These are phyloP conservation scores for Abramis brama DNA, from an alignment of 2,113 vertebrate species.

Conservation along the genomic window DNA sequence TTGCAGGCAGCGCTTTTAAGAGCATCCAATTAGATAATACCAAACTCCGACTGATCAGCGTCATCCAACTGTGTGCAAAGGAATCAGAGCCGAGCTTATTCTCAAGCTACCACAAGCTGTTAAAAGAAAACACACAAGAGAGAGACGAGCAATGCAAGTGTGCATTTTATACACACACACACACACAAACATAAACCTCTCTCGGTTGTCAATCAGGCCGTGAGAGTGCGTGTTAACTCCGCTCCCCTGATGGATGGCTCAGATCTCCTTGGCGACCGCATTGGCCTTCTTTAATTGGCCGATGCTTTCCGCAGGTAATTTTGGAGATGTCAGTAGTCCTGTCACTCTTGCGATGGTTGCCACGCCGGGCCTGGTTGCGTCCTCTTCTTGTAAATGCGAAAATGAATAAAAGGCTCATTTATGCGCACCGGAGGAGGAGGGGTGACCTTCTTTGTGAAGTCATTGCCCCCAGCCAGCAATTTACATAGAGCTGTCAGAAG, in stretches of 20 bases:
- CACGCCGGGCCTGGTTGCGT: slow-evolving; percentile 34
- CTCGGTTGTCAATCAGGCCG: slow-evolving; percentile 46
- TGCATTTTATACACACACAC: background rate
- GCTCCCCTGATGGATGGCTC: slow-evolving; percentile 52
- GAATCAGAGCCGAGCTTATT: slow-evolving; percentile 12
- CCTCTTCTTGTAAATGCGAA: slow-evolving; percentile 74
- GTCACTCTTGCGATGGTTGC: slow-evolving; percentile 44
- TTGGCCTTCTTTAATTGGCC: slow-evolving; percentile 67
- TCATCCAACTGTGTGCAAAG: slow-evolving; percentile 18
- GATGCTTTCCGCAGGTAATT: slow-evolving; percentile 70
- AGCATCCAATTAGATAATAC: slow-evolving; percentile 56
- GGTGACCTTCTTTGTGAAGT: slow-evolving; percentile 83
- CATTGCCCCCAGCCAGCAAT: slow-evolving; percentile 78
- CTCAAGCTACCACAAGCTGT: background rate
- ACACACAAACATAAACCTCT: slow-evolving; percentile 46
- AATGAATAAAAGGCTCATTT: slow-evolving; percentile 80
- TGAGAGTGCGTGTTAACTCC: slow-evolving; percentile 20
- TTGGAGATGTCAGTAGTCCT: slow-evolving; percentile 66
- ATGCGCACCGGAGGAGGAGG: slow-evolving; percentile 72
- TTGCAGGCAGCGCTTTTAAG: slow-evolving; percentile 52
- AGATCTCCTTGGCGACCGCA: slow-evolving; percentile 53
- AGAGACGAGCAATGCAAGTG: slow-evolving; percentile 28
- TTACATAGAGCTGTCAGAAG: slow-evolving; percentile 81
- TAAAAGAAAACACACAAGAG: slow-evolving; percentile 25
- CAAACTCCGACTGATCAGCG: slow-evolving; percentile 40